Conservation (phyloP, 2,113 vertebrate genomes). For the Periophthalmodon schlosseri region DNA sequence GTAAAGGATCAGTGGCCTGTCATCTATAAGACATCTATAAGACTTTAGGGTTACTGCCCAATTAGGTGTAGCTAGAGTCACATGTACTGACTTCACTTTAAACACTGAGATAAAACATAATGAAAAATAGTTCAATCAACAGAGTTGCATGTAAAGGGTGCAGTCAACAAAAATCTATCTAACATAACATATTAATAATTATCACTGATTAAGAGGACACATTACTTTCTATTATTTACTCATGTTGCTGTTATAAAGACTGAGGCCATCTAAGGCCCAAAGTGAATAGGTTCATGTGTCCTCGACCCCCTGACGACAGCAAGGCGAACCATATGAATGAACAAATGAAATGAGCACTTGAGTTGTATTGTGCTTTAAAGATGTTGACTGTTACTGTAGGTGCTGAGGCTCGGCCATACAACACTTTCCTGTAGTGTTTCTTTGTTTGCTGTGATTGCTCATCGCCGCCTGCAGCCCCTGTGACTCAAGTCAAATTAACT, state of each 20-base stretch:
- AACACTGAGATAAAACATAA: background rate
- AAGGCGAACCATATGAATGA: background rate
- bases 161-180: background rate
- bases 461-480: background rate
- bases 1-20: no score
- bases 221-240: background rate
- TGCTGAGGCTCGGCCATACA: background rate
- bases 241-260: background rate
- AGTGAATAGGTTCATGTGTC: background rate
- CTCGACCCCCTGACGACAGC: background rate
- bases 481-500: slow-evolving; percentile 9
- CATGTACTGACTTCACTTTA: background rate
- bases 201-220: background rate
- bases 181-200: background rate
- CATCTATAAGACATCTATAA: background rate
- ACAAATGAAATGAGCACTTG: background rate
- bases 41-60: background rate
- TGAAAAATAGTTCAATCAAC: background rate
- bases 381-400: background rate
- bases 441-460: slow-evolving; percentile 4
- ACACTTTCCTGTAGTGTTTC: background rate
- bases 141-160: background rate
- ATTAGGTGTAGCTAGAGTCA: no score
- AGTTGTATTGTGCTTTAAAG: background rate
- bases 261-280: background rate